These are phyloP conservation scores for Matsumyia berberina DNA, from an alignment of 2,888 invertebrate genomes.

Conservation along the genomic window DNA sequence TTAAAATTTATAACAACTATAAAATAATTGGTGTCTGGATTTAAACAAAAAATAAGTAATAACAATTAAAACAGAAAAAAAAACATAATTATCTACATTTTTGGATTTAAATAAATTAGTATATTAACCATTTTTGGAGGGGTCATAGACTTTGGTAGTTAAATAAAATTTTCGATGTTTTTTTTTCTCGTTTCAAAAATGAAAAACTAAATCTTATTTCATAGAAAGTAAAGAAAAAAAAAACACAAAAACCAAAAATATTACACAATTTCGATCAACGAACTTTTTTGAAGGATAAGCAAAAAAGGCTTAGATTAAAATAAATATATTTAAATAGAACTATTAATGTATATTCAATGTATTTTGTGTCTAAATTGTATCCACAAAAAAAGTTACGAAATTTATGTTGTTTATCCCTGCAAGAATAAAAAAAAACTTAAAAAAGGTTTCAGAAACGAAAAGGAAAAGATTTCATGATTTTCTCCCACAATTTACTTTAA, in stretches of 20 bases:
- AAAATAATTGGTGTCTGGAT: conserved; percentile 69
- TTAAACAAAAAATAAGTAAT: conserved; percentile 57
- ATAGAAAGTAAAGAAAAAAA: conserved; percentile 40
- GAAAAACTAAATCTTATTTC: conserved; percentile 43
- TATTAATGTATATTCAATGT: conserved; percentile 78
- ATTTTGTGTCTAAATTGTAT: conserved; percentile 79
- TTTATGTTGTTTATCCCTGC: conserved; percentile 63
- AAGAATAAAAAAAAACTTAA: conserved; percentile 67
- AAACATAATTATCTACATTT: conserved; percentile 67
- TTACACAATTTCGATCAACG: conserved; percentile 74
- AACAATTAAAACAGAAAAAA: conserved; percentile 16
- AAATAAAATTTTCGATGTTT: conserved; percentile 78
- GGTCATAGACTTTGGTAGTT: conserved; percentile 83
- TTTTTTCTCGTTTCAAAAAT: conserved; percentile 68
- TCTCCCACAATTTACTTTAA: conserved; percentile 53
- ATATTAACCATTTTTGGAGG: conserved; percentile 80
- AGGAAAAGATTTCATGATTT: conserved; percentile 72
- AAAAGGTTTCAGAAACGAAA: conserved; percentile 74
- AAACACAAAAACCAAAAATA: conserved; percentile 11
- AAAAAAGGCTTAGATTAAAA: conserved; percentile 76
- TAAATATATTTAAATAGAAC: conserved; percentile 77
- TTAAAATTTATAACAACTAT: conserved; percentile 65
- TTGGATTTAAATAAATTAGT: conserved; percentile 73
- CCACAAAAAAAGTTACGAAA: conserved; percentile 56
- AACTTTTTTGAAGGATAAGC: conserved; percentile 68